Base-by-base conservation (phyloP, 2,797 vertebrate genomes). In the Halcyon chelicuti region DNA sequence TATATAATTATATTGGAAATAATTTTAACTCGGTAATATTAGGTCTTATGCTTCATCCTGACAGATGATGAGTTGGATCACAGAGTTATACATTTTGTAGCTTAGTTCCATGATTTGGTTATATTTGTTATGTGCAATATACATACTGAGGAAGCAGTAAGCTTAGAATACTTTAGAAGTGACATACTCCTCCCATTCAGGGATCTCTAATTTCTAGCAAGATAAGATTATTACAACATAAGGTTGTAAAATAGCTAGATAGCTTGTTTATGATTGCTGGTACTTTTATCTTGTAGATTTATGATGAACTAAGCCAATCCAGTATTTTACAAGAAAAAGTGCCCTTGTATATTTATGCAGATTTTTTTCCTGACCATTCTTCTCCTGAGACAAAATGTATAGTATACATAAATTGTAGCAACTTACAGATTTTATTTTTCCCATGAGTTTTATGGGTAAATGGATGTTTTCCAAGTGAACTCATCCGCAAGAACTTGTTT, bases 381-480 rank as follows among this genome's bases (percentile, higher is more conserved):
- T 58, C 65, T 76, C 49, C 37, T 49, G 6, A 90, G 61, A 83
- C 8, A 81, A 72, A 90, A 81, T 29, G 2, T 51, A 9, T 21
- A 19, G 16, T 33, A 37, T 23, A 58, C 37, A 29, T 37, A 75
- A 81, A 57, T 46, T 55, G 29, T 65, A 33, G 8, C 31, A 90
- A 88, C 57, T 77, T 65, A 79, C 4, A 90, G 28, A 71, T 62
- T 68, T 86, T 5, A 60, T 78, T 94, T 93, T 79, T 71, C 37
- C 90, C 22, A 7, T 5, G 9, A 58, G 21, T 67, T 90, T 87
- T 79, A 39, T 77, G 60, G 21, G 12, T 60, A 92, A 85, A 83
- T 77, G 49, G 78, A 63, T 85, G 31, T 83, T 91, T 96, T 87
- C 75, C 44, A 91, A 91, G 33, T 46, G 15, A 91, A 82, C n/a